These are phyloP conservation scores for Littorina saxatilis DNA, from an alignment of 1,140 invertebrate genomes.

Conservation along the genomic window DNA sequence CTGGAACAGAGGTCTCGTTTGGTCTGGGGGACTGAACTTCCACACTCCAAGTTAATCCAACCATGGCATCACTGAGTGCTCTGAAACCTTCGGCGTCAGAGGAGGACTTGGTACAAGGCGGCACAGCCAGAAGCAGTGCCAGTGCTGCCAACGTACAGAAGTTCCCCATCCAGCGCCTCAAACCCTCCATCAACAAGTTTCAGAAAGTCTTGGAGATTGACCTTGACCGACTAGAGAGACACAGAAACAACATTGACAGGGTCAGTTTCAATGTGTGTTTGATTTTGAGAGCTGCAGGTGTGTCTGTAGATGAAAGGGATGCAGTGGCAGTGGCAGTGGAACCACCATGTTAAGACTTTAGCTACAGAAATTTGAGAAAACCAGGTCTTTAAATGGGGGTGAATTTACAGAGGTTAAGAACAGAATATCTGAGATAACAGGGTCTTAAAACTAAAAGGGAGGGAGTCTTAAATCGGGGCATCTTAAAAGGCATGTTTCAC, in stretches of 20 bases:
- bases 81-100: slow-evolving; percentile 15
- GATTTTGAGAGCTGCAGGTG: not conserved
- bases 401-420: no score
- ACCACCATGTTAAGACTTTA: not conserved
- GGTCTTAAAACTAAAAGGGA: no score
- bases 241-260: slow-evolving; percentile 63
- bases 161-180: slow-evolving; percentile 59
- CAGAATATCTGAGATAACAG: no score
- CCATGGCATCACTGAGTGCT: not conserved
- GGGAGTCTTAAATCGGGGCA: no score
- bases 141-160: slow-evolving; percentile 49
- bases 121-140: not conserved
- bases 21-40: no score
- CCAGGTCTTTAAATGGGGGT: no score
- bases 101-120: slow-evolving; percentile 22
- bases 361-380: no score
- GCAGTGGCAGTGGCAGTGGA: not conserved
- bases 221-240: slow-evolving; percentile 62
- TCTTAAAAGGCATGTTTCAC: not conserved
- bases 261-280: no score
- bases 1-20: no score
- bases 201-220: slow-evolving; percentile 67
- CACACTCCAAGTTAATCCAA: no score
- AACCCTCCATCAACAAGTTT: slow-evolving; percentile 64
- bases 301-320: not conserved